Base-by-base conservation (phyloP, 1,140 invertebrate species). In the Drosophila nannoptera region DNA sequence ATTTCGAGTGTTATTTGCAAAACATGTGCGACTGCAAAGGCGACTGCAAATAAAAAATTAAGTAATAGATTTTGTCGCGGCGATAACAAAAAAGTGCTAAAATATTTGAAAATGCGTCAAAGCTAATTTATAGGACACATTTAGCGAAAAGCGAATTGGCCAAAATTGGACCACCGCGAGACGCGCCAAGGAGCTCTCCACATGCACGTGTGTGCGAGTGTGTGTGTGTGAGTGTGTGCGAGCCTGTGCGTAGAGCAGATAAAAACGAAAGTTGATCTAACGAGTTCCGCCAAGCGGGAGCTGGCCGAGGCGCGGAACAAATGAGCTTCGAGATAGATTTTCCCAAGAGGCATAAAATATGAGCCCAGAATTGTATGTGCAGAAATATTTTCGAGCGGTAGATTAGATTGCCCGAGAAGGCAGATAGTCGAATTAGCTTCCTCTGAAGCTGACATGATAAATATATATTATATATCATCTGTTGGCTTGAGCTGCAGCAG, bases 1-100 rank as follows among this genome's bases (percentile, higher is more conserved):
- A 86, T 86, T 66, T 81, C 71, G 69, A 59, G 69, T 72, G 82
- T 77, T 81, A 86, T 86, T 81, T 81, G 71, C 82, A 69, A 77
- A 86, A 86, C 78, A 80, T 64, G 76, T 66, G 67, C 77, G 71
- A 68, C 52, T 73, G 68, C 61, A n/a, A n/a, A n/a, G n/a, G 22
- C 22, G 22, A 22, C 22, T 22, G 54, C 68, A 80, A 76, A 83
- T 75, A 84, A 86, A 84, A 84, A 86, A 86, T 86, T 86, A 86
- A 86, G 81, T 86, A 86, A 86, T 86, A 86, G 81, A 86, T 86
- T 86, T 87, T 86, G 81, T 86, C 74, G 77, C 74, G 38, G 74
- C 68, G 82, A 86, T 86, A 86, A 75, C 71, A 76, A 59, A 86
- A 86, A 87, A 86, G 81, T 86, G 81, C 81, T 86, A 86, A 86